Percentiles rank a stretch among this genome's conserved stretches.
Conservation (phyloP, 2,888 invertebrate genomes). For the Galerucella calmariensis region DNA sequence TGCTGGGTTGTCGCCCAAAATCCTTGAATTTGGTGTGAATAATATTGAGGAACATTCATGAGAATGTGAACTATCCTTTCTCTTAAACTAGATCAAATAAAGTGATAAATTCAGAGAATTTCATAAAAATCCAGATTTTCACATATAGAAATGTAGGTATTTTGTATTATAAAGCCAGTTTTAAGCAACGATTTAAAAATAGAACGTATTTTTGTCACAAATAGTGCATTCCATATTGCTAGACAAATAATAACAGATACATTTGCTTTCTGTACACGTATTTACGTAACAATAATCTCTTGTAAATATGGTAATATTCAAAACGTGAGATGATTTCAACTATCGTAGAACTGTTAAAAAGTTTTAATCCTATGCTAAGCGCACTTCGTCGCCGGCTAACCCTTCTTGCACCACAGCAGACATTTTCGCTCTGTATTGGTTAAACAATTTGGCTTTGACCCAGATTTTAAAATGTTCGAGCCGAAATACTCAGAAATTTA, state of each 20-base stretch:
- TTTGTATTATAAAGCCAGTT: too few relatives aligned
- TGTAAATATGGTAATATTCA: slow-evolving; percentile 54
- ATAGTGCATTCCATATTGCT: slow-evolving; percentile 4
- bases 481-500: too few relatives aligned
- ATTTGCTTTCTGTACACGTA: slow-evolving; percentile 50
- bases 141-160: too few relatives aligned
- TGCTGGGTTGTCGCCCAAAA: too few relatives aligned
- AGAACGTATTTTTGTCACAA: too few relatives aligned
- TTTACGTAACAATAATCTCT: slow-evolving; percentile 49
- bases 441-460: slow-evolving; percentile 9
- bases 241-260: slow-evolving; percentile 21
- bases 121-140: too few relatives aligned
- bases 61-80: too few relatives aligned
- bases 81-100: too few relatives aligned
- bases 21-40: too few relatives aligned
- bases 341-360: slow-evolving; percentile 40
- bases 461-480: slow-evolving; percentile 5
- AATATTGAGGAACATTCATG: too few relatives aligned
- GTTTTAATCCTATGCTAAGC: slow-evolving; percentile 45
- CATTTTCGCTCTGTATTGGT: neutral
- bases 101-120: too few relatives aligned
- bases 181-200: too few relatives aligned
- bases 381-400: slow-evolving; percentile 22
- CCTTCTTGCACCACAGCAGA: slow-evolving; percentile 17
- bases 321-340: slow-evolving; percentile 52